Percentiles rank a stretch among this genome's conserved stretches.
These are phyloP conservation scores for Rhadinocentrus ornatus DNA, from an alignment of 2,797 vertebrate genomes.

Conservation along the genomic window DNA sequence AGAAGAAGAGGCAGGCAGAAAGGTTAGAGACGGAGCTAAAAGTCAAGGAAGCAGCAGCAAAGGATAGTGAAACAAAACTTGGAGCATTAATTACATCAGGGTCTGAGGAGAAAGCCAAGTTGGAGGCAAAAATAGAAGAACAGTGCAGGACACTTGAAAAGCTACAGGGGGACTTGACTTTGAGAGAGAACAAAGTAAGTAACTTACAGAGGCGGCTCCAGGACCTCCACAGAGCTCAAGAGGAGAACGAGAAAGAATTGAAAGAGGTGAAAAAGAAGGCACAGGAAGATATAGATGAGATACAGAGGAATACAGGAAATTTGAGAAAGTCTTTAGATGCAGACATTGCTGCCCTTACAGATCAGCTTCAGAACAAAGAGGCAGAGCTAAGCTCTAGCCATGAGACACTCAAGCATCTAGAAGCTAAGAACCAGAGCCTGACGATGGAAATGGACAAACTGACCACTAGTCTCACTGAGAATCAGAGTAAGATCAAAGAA, in stretches of 20 bases:
- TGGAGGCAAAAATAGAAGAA: constrained; percentile 73
- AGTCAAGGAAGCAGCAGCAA: constrained; percentile 79
- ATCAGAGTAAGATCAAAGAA: constrained; percentile 77
- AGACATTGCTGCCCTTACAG: constrained; percentile 73
- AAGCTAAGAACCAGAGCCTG: constrained; percentile 81
- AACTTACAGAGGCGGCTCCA: constrained; percentile 84
- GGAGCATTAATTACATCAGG: constrained; percentile 57
- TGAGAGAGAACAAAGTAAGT: constrained; percentile 81
- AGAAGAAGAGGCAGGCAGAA: constrained; percentile 78
- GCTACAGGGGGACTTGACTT: constrained; percentile 77
- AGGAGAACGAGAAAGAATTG: constrained; percentile 79
- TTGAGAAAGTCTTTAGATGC: constrained; percentile 74
- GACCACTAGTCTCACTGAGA: constrained; percentile 65
- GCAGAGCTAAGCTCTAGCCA: constrained; percentile 76
- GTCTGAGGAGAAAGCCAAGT: constrained; percentile 76
- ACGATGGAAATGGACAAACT: constrained; percentile 81
- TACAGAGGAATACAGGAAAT: constrained; percentile 53
- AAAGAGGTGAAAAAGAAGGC: constrained; percentile 66
- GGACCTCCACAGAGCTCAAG: constrained; percentile 78
- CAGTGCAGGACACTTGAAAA: constrained; percentile 71
- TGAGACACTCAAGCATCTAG: constrained; percentile 79
- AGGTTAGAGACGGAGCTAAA: constrained; percentile 81
- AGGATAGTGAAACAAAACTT: constrained; percentile 77
- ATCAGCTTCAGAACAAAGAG: constrained; percentile 82
- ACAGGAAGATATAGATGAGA: constrained; percentile 63